Base-by-base conservation (phyloP, 2,888 invertebrate species). In the Lycia hirtaria region DNA sequence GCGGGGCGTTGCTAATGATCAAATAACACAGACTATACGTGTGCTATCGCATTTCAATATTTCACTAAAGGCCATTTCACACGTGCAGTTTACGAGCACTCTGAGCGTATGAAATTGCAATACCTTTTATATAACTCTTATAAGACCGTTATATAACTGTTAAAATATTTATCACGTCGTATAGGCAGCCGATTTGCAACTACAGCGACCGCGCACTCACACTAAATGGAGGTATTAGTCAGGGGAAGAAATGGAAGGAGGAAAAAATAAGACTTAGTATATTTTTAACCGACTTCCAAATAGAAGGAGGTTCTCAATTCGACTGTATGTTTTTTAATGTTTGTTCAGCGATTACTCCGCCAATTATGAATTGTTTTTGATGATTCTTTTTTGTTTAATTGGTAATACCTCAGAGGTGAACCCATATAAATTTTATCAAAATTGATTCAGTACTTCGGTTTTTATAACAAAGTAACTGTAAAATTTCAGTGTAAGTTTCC, bases 61-160 rank as follows among this genome's bases (percentile, higher is more conserved):
- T 55, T 49, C 43, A 55, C 37, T 7, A 32, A 37, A 47, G 35
- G 17, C 44, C 35, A 44, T 45, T 33, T 26, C 49, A 28, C 33
- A 55, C 30, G 55, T 49, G 55, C 49, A 49, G 5, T 49, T 55
- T 55, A 55, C 49, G 55, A 49, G n/a, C 49, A 28, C 49, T 49
- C 17, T 48, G 30, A 19, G 37, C 41, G 43, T 26, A 49, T 40
- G 48, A 49, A 55, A 43, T 48, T 26, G 41, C 48, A 35, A 55
- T 55, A 44, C 17, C 49, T 49, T 49, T 49, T 44, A 49, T 49
- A 41, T 32, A 40, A 22, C 35, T 47, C 35, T 47, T 47, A 35
- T 47, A 35, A 3, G 22, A 26, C 47, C 35, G 47, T 47, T 26
- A 37, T 47, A 17, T 15, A 47, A 35, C 47, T 35, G 35, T 47